Conservation (phyloP, 30 jellyfish, hydroid and myxozoan species). For the Chrysaora quinquecirrha region DNA sequence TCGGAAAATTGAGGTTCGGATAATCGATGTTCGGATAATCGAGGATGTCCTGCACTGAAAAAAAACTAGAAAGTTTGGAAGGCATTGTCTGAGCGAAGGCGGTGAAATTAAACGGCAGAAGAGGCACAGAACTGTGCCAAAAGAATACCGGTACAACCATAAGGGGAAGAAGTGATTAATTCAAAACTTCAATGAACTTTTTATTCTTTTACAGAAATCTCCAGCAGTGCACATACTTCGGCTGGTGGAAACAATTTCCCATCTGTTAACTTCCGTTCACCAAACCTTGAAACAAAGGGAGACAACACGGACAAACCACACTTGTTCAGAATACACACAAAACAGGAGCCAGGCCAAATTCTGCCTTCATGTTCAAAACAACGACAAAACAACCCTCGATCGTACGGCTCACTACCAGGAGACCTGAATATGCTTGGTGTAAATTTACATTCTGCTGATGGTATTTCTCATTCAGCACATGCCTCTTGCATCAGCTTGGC, state of each 20-base stretch:
- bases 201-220: background rate
- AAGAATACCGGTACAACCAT: too few relatives aligned
- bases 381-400: background rate
- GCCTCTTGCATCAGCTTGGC: background rate
- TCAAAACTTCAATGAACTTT: too few relatives aligned
- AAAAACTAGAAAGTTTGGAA: too few relatives aligned
- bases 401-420: conserved; percentile 7
- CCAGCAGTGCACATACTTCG: background rate
- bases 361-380: background rate
- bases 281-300: background rate
- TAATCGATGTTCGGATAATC: too few relatives aligned
- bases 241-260: background rate
- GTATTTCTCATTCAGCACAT: background rate
- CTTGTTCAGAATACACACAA: background rate
- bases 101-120: too few relatives aligned
- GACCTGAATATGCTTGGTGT: background rate
- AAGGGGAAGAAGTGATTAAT: too few relatives aligned
- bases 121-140: too few relatives aligned
- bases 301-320: background rate
- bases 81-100: too few relatives aligned
- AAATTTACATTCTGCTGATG: background rate
- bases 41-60: too few relatives aligned
- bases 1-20: too few relatives aligned
- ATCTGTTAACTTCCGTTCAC: background rate
- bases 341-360: background rate